Conservation (phyloP, 2,113 vertebrate species). For the Anarrhichthys ocellatus region DNA sequence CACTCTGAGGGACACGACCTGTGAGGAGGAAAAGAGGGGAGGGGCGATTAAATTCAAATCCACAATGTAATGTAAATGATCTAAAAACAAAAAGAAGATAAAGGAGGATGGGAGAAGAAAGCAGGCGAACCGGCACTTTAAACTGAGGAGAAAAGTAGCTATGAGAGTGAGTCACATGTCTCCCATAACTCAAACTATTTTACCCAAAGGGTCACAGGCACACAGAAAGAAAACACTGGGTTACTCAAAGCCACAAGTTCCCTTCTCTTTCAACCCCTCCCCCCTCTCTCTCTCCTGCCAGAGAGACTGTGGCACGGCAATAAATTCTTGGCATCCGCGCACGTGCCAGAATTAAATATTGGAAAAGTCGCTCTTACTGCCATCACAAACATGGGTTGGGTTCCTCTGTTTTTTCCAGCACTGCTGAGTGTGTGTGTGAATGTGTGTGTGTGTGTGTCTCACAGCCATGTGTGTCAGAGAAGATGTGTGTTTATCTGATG, state of each 20-base stretch:
- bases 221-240: slow-evolving; percentile 54
- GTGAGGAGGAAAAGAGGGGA: not conserved
- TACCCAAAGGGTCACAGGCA: slow-evolving; percentile 42
- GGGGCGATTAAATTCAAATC: not conserved
- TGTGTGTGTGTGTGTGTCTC: not conserved
- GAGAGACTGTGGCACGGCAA: slow-evolving; percentile 71
- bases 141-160: slow-evolving; percentile 24
- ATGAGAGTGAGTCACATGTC: slow-evolving; percentile 33
- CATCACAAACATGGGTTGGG: slow-evolving; percentile 81
- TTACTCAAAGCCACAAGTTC: slow-evolving; percentile 58
- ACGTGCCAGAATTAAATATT: slow-evolving; percentile 78
- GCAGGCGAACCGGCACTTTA: not conserved
- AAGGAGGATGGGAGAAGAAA: not conserved
- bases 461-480: slow-evolving; percentile 49
- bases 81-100: no score
- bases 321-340: slow-evolving; percentile 73
- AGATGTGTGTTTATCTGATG: slow-evolving; percentile 7
- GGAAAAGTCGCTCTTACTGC: slow-evolving; percentile 78
- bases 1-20: slow-evolving; percentile 93
- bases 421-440: slow-evolving; percentile 17
- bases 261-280: slow-evolving; percentile 37
- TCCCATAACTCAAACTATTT: slow-evolving; percentile 41
- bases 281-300: slow-evolving; percentile 35
- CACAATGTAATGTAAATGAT: not conserved
- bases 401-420: slow-evolving; percentile 66